Conservation (phyloP, 2,888 invertebrate species). For the Pimpla rufipes region DNA sequence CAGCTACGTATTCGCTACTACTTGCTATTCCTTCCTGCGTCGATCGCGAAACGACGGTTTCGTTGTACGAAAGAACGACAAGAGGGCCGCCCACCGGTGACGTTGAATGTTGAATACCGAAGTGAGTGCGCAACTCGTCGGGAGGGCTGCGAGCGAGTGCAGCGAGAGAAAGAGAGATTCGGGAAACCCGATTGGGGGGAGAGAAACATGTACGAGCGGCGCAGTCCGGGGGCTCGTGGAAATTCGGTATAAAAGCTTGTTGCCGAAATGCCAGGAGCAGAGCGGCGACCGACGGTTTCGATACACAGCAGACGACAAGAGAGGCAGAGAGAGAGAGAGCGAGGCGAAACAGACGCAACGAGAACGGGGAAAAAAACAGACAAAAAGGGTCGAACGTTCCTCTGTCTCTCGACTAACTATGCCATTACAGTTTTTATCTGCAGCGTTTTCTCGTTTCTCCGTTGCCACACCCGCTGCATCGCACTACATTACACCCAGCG, state of each 20-base stretch:
- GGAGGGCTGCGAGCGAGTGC: background rate
- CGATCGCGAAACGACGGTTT: slow-evolving; percentile 54
- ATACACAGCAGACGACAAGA: slow-evolving; percentile 14
- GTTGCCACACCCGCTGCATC: background rate
- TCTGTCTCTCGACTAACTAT: slow-evolving; percentile 27
- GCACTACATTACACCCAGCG: slow-evolving; percentile 20
- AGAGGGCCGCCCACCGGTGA: slow-evolving; percentile 41
- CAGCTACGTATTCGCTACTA: slow-evolving; percentile 22
- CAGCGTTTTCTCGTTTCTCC: slow-evolving; percentile 19
- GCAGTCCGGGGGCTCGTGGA: background rate
- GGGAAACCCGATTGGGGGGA: slow-evolving; percentile 21
- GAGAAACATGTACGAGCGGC: slow-evolving; percentile 35
- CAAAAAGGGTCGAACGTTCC: background rate
- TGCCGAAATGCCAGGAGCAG: slow-evolving; percentile 32
- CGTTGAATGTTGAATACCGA: slow-evolving; percentile 59
- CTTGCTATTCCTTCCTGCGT: slow-evolving; percentile 54
- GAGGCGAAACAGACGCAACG: background rate
- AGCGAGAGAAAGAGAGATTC: slow-evolving; percentile 3
- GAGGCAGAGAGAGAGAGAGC: background rate
- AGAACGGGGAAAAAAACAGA: slow-evolving; percentile 6
- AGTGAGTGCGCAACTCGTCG: slow-evolving; percentile 24
- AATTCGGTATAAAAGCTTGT: slow-evolving; percentile 37
- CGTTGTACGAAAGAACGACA: slow-evolving; percentile 57
- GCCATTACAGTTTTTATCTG: slow-evolving; percentile 43
- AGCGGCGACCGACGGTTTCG: slow-evolving; percentile 21